These are phyloP conservation scores for Carassius carassius DNA, from an alignment of 2,113 vertebrate genomes.

Conservation along the genomic window DNA sequence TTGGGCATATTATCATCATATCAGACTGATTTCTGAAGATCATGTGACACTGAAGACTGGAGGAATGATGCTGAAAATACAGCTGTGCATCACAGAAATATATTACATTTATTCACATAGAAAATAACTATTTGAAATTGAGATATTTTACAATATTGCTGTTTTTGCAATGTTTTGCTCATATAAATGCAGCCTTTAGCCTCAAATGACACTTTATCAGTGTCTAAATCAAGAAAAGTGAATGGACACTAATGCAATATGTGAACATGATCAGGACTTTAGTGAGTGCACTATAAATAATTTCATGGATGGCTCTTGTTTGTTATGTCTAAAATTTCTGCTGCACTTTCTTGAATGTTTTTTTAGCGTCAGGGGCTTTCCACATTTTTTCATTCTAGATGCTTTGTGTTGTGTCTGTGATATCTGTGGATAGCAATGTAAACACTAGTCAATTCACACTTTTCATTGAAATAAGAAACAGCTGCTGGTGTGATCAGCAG, in stretches of 20 bases:
- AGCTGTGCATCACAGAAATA: no score
- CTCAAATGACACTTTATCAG: background rate
- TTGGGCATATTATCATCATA: no score
- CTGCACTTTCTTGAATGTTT: conserved; percentile 60
- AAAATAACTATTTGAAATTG: no score
- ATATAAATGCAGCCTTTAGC: background rate
- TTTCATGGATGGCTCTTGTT: conserved; percentile 44
- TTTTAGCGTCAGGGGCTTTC: conserved; percentile 38
- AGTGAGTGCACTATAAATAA: conserved; percentile 1
- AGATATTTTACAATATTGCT: no score
- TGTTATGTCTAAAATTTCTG: conserved; percentile 72
- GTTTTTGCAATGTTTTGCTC: no score
- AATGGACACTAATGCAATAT: background rate
- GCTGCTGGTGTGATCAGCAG: conserved; percentile 58
- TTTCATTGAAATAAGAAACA: conserved; percentile 68
- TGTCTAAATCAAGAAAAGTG: background rate
- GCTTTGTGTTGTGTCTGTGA: conserved; percentile 66
- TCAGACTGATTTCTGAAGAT: no score
- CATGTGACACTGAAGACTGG: no score
- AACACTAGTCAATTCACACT: conserved; percentile 67
- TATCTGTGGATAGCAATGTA: conserved; percentile 62
- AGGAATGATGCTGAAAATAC: no score
- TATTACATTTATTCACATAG: no score
- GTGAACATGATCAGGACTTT: background rate
- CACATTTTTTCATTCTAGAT: conserved; percentile 59